Conservation (phyloP, 2,113 vertebrate genomes). For the Clarias magur region DNA sequence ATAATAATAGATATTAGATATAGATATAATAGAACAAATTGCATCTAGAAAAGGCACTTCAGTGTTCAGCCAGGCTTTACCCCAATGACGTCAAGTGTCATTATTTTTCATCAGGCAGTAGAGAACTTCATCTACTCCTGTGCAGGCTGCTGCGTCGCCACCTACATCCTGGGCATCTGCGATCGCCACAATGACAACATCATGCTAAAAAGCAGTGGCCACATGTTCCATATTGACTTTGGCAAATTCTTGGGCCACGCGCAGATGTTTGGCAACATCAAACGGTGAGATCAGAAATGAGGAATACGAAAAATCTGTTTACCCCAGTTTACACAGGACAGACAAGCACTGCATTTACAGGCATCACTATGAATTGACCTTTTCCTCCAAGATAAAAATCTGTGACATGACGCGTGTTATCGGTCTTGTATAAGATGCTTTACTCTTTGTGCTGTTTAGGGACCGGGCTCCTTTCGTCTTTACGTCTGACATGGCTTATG, state of each 20-base stretch:
- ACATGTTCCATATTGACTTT: conserved; percentile 99
- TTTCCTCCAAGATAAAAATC: too few species aligned
- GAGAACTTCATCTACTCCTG: conserved; percentile 99
- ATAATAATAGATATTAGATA: neutral
- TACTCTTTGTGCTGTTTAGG: conserved; percentile 65
- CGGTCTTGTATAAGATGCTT: neutral
- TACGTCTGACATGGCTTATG: conserved; percentile 98
- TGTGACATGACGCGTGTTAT: neutral
- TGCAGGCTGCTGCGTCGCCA: conserved; percentile 95
- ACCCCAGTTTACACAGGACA: neutral
- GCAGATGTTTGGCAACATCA: conserved; percentile 98
- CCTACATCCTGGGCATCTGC: conserved; percentile 95
- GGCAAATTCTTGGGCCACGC: conserved; percentile 96
- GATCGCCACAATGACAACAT: conserved; percentile 99
- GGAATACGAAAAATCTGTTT: neutral
- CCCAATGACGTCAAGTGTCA: neutral
- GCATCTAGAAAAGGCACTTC: neutral
- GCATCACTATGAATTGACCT: too few species aligned
- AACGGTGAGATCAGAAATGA: conserved; percentile 76
- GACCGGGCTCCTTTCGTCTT: conserved; percentile 97
- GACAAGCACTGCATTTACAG: neutral
- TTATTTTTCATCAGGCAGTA: conserved; percentile 78
- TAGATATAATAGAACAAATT: neutral
- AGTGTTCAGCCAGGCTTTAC: neutral
- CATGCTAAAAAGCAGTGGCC: conserved; percentile 96